Evolutionary conservation across 2,888 invertebrate genomes (phyloP).

Genomic region (Lycaena phlaeas): DNA sequence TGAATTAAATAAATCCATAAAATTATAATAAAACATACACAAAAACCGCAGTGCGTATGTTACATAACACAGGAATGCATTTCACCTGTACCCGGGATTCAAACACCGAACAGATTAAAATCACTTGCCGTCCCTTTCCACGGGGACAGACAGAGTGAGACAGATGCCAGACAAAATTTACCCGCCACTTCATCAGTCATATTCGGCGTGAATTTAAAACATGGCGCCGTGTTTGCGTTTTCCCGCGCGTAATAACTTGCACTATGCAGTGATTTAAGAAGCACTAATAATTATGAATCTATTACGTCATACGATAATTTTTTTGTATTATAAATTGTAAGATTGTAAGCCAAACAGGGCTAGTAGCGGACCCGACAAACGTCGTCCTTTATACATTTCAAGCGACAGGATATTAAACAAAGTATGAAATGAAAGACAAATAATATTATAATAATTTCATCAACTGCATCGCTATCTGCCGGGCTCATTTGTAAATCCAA

Average conservation of each 20-base stretch:
- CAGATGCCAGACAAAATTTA: constrained; percentile 11
- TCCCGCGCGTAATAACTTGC: constrained; percentile 7
- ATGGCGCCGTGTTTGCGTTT: constrained; percentile 9
- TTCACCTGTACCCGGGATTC: constrained; percentile 22
- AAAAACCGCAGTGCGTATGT: neutral
- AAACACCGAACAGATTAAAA: constrained; percentile 21
- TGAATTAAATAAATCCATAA: too few species aligned
- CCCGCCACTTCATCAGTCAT: constrained; percentile 29
- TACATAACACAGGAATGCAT: constrained; percentile 12
- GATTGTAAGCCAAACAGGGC: neutral
- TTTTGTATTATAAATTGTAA: constrained; percentile 1
- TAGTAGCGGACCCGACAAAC: too few species aligned
- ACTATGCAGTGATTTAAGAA: neutral
- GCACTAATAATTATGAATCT: neutral
- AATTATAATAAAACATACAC: too few species aligned
- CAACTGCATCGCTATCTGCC: too few species aligned
- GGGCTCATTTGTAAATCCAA: too few species aligned
- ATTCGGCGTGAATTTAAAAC: constrained; percentile 32
- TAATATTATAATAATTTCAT: too few species aligned
- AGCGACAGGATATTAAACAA: too few species aligned
- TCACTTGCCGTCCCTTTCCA: constrained; percentile 13
- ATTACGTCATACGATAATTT: too few species aligned
- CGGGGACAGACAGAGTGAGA: constrained; percentile 10
- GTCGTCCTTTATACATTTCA: too few species aligned
- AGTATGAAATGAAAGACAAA: too few species aligned